Percentiles rank a stretch among this genome's conserved stretches.
These are phyloP conservation scores for Lagorchestes hirsutus DNA, from an alignment of 2,797 vertebrate species.

Conservation along the genomic window DNA sequence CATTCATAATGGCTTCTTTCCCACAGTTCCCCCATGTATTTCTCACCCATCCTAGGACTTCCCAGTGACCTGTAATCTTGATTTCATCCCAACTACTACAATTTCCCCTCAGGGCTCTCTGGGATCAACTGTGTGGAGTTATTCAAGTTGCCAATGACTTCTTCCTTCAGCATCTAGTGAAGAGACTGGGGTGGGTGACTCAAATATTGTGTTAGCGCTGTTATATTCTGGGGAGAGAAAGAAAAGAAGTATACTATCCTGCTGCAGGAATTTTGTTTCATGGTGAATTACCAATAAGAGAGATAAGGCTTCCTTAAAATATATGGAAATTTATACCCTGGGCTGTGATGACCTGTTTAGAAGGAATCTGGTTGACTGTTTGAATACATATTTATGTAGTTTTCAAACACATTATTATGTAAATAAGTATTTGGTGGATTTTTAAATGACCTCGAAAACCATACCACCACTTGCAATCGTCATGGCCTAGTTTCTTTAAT, in stretches of 20 bases:
- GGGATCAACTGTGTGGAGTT: neutral
- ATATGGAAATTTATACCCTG: constrained; percentile 5
- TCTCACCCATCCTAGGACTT: neutral
- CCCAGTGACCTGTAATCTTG: neutral
- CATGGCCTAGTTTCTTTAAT: constrained; percentile 40
- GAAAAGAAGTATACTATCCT: neutral
- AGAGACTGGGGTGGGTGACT: neutral
- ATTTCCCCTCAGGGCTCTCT: neutral
- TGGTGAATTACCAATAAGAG: neutral
- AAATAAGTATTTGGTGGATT: neutral
- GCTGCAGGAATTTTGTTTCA: constrained; percentile 46
- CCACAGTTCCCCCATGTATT: neutral
- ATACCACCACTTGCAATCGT: neutral
- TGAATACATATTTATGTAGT: constrained; percentile 30
- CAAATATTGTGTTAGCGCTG: neutral
- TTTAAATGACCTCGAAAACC: constrained; percentile 39
- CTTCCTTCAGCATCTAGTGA: neutral
- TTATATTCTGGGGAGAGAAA: neutral
- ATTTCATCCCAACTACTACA: neutral
- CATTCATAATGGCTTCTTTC: neutral
- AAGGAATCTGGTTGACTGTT: neutral
- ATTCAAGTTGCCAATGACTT: neutral
- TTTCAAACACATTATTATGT: neutral
- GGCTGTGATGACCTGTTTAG: constrained; percentile 20
- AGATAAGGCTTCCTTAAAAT: constrained; percentile 24